phyloP scores from a whole-genome alignment of 2,113 vertebrate genomes.

The Chloroceryle aenea region DNA sequence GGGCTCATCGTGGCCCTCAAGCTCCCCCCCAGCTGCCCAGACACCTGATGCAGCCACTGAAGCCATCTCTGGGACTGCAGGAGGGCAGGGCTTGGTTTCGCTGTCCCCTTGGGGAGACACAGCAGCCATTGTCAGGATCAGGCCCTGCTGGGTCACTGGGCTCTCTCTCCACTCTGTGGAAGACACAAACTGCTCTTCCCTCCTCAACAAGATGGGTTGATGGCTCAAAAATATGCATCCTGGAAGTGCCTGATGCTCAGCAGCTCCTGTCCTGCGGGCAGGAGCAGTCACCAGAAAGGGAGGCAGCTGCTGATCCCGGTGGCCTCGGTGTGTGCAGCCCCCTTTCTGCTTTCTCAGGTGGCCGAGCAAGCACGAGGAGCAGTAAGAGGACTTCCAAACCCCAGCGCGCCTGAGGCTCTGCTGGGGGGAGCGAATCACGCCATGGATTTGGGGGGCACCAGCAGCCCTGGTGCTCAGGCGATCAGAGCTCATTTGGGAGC shows the following conservation, averaged over 20 bases:
- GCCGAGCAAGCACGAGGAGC: background rate
- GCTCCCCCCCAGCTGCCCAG: rapidly evolving
- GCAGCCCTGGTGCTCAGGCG: background rate
- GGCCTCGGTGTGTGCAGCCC: background rate
- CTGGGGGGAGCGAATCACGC: background rate
- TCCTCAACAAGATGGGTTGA: background rate
- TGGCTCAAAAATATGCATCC: background rate
- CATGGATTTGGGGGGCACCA: background rate
- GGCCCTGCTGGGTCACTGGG: background rate
- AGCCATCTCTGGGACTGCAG: background rate
- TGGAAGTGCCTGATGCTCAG: background rate
- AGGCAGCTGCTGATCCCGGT: background rate
- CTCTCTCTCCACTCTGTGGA: background rate
- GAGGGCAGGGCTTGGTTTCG: background rate
- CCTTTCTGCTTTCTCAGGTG: background rate
- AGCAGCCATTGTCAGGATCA: background rate
- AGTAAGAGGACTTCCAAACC: background rate
- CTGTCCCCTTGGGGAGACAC: background rate
- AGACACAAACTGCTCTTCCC: background rate
- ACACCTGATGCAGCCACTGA: rapidly evolving
- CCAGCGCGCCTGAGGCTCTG: background rate
- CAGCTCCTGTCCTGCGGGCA: background rate
- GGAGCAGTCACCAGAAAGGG: background rate
- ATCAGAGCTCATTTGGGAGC: background rate
- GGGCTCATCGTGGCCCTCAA: background rate